A percentile compares a stretch with the other conserved stretches of the same genome.
phyloP scores from a whole-genome alignment of 2,888 invertebrate species.

The Tiliacea aurago region DNA sequence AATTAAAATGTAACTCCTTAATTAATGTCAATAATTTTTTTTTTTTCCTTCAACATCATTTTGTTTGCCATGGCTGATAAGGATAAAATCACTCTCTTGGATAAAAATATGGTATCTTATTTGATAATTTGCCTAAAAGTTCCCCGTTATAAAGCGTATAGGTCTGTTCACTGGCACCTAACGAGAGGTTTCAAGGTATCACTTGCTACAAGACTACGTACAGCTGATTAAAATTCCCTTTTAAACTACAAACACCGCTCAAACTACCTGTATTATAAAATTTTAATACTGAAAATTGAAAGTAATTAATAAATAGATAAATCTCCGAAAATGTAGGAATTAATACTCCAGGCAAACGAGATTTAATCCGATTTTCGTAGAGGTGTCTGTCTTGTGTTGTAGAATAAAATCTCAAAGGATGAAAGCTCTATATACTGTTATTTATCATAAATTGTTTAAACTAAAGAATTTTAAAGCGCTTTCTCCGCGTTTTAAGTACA shows the following conservation, averaged over 20 bases:
- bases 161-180: not conserved
- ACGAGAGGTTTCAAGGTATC: not conserved
- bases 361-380: constrained; percentile 12
- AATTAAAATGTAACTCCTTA: no score
- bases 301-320: not conserved
- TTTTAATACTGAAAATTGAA: not conserved
- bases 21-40: no score
- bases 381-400: not conserved
- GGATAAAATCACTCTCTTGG: not conserved
- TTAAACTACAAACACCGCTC: not conserved
- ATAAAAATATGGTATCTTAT: not conserved
- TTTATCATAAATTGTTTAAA: not conserved
- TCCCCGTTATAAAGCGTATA: no score
- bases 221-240: not conserved
- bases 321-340: constrained; percentile 3
- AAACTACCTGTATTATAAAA: constrained; percentile 1
- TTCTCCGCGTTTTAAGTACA: not conserved
- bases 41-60: not conserved
- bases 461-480: not conserved
- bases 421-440: not conserved
- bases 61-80: constrained; percentile 5
- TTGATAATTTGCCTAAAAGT: not conserved
- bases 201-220: not conserved
- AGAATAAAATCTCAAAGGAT: constrained; percentile 20
- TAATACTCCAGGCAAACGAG: not conserved